Percentiles rank a stretch among this genome's conserved stretches.
These are phyloP conservation scores for Agonum fuliginosum DNA, from an alignment of 2,888 invertebrate species.

Conservation along the genomic window DNA sequence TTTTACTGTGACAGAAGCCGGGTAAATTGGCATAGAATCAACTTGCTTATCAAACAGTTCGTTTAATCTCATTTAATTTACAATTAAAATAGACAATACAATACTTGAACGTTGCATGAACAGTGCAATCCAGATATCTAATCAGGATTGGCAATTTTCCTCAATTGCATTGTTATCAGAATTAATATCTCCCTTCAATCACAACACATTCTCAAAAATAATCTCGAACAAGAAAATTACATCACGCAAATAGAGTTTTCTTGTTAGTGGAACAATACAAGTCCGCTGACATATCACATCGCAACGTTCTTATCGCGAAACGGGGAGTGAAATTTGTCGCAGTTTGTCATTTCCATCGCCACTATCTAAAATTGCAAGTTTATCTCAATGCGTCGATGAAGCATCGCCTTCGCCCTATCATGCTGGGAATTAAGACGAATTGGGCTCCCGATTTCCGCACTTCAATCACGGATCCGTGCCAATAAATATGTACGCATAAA, in stretches of 20 bases:
- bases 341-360: constrained; percentile 42
- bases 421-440: constrained; percentile 22
- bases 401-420: neutral
- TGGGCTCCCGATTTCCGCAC: constrained; percentile 17
- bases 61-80: too few relatives aligned
- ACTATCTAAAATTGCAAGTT: constrained; percentile 53
- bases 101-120: too few relatives aligned
- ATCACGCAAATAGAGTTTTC: constrained; percentile 29
- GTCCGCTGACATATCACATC: constrained; percentile 17
- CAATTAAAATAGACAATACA: too few relatives aligned
- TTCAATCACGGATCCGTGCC: constrained; percentile 49
- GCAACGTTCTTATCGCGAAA: constrained; percentile 27
- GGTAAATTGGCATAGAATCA: too few relatives aligned
- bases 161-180: neutral
- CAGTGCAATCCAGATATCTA: too few relatives aligned
- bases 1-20: too few relatives aligned
- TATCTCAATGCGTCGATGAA: constrained; percentile 1
- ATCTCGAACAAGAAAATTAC: constrained; percentile 1
- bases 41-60: too few relatives aligned
- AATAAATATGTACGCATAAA: constrained; percentile 55
- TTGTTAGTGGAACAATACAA: constrained; percentile 8
- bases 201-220: neutral
- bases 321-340: constrained; percentile 28
- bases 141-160: neutral
- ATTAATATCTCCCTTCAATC: constrained; percentile 25